Base-by-base conservation (phyloP, 2,888 invertebrate genomes). In the Aricia artaxerxes region DNA sequence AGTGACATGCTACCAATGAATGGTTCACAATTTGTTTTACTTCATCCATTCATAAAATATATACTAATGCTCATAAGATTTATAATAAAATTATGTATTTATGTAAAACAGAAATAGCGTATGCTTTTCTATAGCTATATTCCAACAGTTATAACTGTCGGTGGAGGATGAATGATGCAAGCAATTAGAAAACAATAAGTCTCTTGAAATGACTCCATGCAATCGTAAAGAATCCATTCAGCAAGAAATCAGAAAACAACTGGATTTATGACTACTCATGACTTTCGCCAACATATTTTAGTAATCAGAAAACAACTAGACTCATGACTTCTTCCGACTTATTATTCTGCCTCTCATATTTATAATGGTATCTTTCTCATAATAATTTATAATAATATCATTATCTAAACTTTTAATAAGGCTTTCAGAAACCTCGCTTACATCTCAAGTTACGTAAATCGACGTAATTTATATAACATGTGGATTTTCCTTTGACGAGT, bases 11-110 rank as follows among this genome's bases (percentile, higher is more conserved):
- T 53, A 53, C 11, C 75, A 75, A 11, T 44, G 24, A 75, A 75
- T 75, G 75, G 75, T 75, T 53, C 31, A 44, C 9, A 31, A 35
- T 53, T 75, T 75, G 11, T 31, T 75, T 53, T 53, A 75, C 75
- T 53, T 53, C 24, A 53, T 75, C 49, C 16, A 44, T 24, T 73
- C 75, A 75, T 73, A 24, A 24, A 24, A 24, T 24, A 31, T 31
- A 31, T 64, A 61, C 61, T 61, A 61, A 61, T 61, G 31, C 64
- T 64, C 40, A 73, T 73, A 16, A 72, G 24, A 72, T 35, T 16
- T 72, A 72, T 72, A 38, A 72, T 72, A 16, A 1, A 72, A 38
- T 35, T 72, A 24, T 24, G 24, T 24, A 72, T 72, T 9, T 64
- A 31, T 64, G n/a, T 31, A 64, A 64, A 64, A 31, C 7, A 9